Evolutionary conservation across 2,888 invertebrate genomes (phyloP).

Genomic region (Hololepta plana): DNA sequence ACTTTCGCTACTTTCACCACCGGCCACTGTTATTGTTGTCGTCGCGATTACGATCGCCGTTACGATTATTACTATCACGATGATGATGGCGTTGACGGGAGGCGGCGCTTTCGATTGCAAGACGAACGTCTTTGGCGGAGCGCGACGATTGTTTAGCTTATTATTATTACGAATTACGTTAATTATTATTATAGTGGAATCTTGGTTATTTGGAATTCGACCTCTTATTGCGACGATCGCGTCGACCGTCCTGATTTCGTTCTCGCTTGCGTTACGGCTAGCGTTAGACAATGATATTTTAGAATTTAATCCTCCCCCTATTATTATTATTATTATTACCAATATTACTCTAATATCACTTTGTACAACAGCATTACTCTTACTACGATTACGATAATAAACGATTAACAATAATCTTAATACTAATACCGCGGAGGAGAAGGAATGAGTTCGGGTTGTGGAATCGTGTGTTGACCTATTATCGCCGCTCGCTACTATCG

Average conservation of each 20-base stretch:
- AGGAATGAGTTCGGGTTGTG: slow-evolving; percentile 18
- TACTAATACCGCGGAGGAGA: slow-evolving; percentile 22
- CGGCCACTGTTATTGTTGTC: slow-evolving; percentile 2
- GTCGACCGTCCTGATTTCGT: too few relatives aligned
- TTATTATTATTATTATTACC: slow-evolving; percentile 14
- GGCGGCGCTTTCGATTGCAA: not conserved
- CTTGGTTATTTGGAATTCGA: too few relatives aligned
- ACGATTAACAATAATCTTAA: slow-evolving; percentile 21
- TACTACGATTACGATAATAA: too few relatives aligned
- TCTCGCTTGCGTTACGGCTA: too few relatives aligned
- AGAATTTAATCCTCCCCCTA: slow-evolving; percentile 1
- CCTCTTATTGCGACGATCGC: too few relatives aligned
- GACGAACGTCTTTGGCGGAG: slow-evolving; percentile 1
- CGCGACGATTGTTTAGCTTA: too few relatives aligned
- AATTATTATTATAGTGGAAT: too few relatives aligned
- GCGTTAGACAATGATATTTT: too few relatives aligned
- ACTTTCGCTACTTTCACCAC: slow-evolving; percentile 10
- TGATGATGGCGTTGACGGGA: slow-evolving; percentile 1
- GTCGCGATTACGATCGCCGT: too few relatives aligned
- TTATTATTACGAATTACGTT: too few relatives aligned
- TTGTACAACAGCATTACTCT: too few relatives aligned
- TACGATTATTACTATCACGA: not conserved
- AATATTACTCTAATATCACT: slow-evolving; percentile 22
- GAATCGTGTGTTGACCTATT: slow-evolving; percentile 17
- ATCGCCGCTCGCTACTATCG: too few relatives aligned